A percentile compares a stretch with the other conserved stretches of the same genome.
Conservation (phyloP, 2,113 vertebrate species). For the Pseudorasbora parva region DNA sequence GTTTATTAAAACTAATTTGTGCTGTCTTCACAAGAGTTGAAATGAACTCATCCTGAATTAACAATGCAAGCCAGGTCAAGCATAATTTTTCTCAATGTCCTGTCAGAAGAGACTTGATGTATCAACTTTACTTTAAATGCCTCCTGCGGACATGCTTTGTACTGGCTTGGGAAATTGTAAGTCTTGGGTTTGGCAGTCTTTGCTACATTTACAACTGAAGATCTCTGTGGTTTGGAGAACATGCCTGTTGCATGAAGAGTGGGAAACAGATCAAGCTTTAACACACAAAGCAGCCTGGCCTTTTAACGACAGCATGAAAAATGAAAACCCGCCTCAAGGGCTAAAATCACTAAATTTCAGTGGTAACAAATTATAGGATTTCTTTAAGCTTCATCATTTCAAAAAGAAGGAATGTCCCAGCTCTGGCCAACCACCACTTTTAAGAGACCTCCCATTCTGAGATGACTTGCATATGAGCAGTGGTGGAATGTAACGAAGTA, state of each 20-base stretch:
- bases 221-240: constrained; percentile 27
- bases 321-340: constrained; percentile 9
- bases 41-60: not conserved
- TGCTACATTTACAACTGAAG: constrained; percentile 16
- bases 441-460: constrained; percentile 37
- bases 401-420: constrained; percentile 14
- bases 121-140: not conserved
- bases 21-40: not conserved
- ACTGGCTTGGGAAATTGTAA: not conserved
- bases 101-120: not conserved
- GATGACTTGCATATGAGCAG: constrained; percentile 30
- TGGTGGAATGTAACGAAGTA: no score
- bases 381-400: constrained; percentile 36
- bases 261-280: constrained; percentile 29
- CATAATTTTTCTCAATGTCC: not conserved
- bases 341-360: constrained; percentile 41
- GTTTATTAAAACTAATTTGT: constrained; percentile 4
- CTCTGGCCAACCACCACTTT: constrained; percentile 10
- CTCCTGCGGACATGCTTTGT: not conserved
- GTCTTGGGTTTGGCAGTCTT: constrained; percentile 43
- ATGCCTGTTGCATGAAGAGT: constrained; percentile 42
- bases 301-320: constrained; percentile 46
- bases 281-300: constrained; percentile 41
- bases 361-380: constrained; percentile 53
- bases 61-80: constrained; percentile 15